Base-by-base conservation (phyloP, 1,140 invertebrate species). In the Zaprionus camerounensis region DNA sequence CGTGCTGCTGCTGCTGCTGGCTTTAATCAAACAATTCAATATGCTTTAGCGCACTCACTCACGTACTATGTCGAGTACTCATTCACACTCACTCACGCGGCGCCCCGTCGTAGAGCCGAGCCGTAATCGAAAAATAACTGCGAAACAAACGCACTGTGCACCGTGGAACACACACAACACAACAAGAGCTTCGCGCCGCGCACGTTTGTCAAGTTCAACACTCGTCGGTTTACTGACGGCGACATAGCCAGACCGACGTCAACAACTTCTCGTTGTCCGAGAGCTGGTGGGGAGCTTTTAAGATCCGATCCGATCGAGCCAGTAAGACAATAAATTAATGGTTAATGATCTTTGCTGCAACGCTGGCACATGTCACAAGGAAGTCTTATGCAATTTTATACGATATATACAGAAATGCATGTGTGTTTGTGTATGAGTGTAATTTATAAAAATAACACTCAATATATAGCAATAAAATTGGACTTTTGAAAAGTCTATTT, bases 151-250 rank as follows among this genome's bases (percentile, higher is more conserved):
- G 53, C 38, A 46, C 13, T n/a, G 12, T 38, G 72, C 22, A 36
- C 56, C 67, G 61, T 36, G 17, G 31, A 36, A 4, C 2, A 22
- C 31, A 34, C 31, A 34, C 31, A 46, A 55, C 13, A 64, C 46
- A 31, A 61, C 41, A 73, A 70, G 75, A 82, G 57, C 38, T 70
- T 51, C 68, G 65, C 71, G 63, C 53, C 73, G 71, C 69, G 64
- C 82, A 82, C 82, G 80, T 87, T 78, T 70, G 67, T 71, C 75
- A 81, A 75, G 78, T 91, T 87, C 71, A 82, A 87, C 81, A 85
- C 76, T 86, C 78, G 81, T 82, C 86, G 81, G 74, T 75, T 80
- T 69, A 91, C 90, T 91, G 78, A 81, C 68, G 61, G 53, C 68
- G 74, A 71, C 59, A 57, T 61, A 63, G 63, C 46, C 53, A 38